These are phyloP conservation scores for Acanthosepion lycidas DNA, from an alignment of 2,888 invertebrate genomes.

Conservation along the genomic window DNA sequence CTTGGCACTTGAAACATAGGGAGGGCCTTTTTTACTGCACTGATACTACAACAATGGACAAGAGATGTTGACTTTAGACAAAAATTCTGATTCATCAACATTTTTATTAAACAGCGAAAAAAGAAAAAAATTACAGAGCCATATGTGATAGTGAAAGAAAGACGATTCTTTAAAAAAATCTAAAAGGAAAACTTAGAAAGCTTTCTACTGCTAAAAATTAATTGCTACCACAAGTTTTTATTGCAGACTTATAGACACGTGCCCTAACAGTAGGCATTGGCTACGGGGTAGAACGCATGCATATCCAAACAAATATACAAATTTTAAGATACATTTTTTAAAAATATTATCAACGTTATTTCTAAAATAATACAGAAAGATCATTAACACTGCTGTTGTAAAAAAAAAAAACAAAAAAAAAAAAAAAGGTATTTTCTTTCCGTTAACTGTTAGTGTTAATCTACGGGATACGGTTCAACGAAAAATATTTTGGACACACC, in stretches of 20 bases:
- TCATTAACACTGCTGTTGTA: too few species aligned
- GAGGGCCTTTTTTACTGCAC: neutral
- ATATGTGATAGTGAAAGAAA: too few species aligned
- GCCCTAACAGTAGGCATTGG: neutral
- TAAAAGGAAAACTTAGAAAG: neutral
- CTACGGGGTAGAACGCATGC: neutral
- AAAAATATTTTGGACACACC: too few species aligned
- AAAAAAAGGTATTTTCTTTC: too few species aligned
- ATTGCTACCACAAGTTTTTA: neutral
- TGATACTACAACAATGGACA: neutral
- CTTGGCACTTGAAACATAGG: neutral
- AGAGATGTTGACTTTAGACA: neutral
- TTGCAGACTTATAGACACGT: neutral
- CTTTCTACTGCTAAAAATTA: neutral
- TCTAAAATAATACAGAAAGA: too few species aligned
- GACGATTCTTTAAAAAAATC: neutral
- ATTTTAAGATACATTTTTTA: neutral
- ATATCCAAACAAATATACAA: neutral
- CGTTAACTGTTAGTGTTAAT: too few species aligned
- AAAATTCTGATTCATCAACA: slow-evolving; percentile 23
- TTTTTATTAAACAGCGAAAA: neutral
- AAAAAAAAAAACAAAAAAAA: too few species aligned
- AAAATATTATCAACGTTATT: too few species aligned
- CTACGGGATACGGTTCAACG: too few species aligned
- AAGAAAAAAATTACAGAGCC: neutral